Percentiles rank a stretch among this genome's conserved stretches.
Conservation (phyloP, 2,113 vertebrate genomes). For the rabbit (Oryctolagus cuniculus) region DNA sequence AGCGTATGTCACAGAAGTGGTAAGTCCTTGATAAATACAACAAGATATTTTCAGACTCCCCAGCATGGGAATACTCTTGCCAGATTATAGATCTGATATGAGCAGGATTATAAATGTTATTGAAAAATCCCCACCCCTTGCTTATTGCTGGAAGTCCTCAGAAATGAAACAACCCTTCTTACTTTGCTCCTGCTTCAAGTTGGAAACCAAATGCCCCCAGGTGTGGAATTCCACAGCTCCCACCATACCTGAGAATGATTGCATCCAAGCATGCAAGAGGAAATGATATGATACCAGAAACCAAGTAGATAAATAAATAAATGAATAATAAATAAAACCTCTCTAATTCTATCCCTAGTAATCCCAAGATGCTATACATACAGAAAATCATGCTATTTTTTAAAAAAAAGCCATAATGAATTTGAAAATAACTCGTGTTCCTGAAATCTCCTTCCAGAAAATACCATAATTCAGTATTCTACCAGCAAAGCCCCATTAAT, state of each 20-base stretch:
- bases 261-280: background rate
- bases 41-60: slow-evolving; percentile 59
- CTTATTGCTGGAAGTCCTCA: slow-evolving; percentile 63
- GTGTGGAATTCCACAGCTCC: slow-evolving; percentile 21
- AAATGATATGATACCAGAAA: slow-evolving; percentile 56
- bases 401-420: slow-evolving; percentile 26
- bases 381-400: slow-evolving; percentile 55
- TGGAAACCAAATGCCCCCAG: slow-evolving; percentile 54
- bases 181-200: background rate
- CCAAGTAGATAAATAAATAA: slow-evolving; percentile 56
- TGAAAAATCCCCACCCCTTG: slow-evolving; percentile 54
- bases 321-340: slow-evolving; percentile 1
- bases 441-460: slow-evolving; percentile 73
- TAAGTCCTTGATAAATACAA: slow-evolving; percentile 71
- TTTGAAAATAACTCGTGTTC: slow-evolving; percentile 66
- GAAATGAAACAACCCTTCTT: slow-evolving; percentile 59
- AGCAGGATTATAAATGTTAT: slow-evolving; percentile 71
- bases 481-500: slow-evolving; percentile 69
- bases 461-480: slow-evolving; percentile 54
- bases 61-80: slow-evolving; percentile 65
- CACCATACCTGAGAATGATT: slow-evolving; percentile 10
- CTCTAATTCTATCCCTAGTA: slow-evolving; percentile 22
- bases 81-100: slow-evolving; percentile 49
- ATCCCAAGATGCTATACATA: slow-evolving; percentile 18
- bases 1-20: slow-evolving; percentile 50